phyloP scores from a whole-genome alignment of 2,888 invertebrate genomes.

The Caenorhabditis becei region DNA sequence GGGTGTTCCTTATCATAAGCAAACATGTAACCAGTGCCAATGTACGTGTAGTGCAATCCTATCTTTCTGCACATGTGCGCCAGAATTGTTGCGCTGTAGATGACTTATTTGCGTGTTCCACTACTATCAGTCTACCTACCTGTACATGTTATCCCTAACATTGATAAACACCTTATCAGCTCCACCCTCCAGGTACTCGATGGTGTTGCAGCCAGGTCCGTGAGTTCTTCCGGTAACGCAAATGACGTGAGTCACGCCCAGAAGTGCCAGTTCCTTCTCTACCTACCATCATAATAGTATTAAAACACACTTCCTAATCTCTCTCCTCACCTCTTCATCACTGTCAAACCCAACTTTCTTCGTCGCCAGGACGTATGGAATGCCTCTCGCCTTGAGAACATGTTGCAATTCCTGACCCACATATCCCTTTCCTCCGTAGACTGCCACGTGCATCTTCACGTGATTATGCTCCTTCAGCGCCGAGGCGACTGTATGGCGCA shows the following conservation, averaged over 20 bases:
- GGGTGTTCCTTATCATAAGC: conserved; percentile 80
- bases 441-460: conserved; percentile 77
- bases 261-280: conserved; percentile 70
- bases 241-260: conserved; percentile 80
- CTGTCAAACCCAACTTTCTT: conserved; percentile 73
- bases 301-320: neutral
- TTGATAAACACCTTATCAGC: conserved; percentile 78
- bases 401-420: conserved; percentile 73
- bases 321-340: conserved; percentile 72
- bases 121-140: conserved; percentile 45
- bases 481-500: conserved; percentile 74
- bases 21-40: conserved; percentile 81
- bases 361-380: conserved; percentile 74
- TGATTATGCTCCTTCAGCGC: conserved; percentile 68
- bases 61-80: conserved; percentile 75
- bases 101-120: neutral
- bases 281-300: conserved; percentile 66
- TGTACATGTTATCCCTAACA: conserved; percentile 80
- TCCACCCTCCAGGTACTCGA: conserved; percentile 80
- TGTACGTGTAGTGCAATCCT: conserved; percentile 80
- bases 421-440: conserved; percentile 76
- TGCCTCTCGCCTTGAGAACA: conserved; percentile 64
- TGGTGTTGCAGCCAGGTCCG: conserved; percentile 75
- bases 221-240: conserved; percentile 79
- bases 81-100: conserved; percentile 72